Evolutionary conservation across 2,888 invertebrate species (phyloP).

Genomic region (Labia minor): DNA sequence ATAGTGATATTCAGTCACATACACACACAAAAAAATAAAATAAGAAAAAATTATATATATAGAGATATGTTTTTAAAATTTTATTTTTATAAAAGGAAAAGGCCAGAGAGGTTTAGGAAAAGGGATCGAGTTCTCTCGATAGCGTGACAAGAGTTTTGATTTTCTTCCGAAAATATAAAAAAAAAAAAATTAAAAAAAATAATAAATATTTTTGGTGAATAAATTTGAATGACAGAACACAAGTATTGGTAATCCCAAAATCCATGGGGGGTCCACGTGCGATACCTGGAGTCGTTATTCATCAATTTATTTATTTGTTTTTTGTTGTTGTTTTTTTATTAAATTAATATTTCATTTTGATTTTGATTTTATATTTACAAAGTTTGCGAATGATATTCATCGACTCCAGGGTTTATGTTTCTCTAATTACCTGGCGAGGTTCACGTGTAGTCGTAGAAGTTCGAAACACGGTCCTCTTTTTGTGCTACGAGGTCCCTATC

Average conservation of each 20-base stretch:
- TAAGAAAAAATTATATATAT: no score
- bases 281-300: not conserved
- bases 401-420: not conserved
- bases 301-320: no score
- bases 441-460: not conserved
- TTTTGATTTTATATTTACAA: not conserved
- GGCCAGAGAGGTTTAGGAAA: not conserved
- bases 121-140: not conserved
- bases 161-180: not conserved
- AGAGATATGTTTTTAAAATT: not conserved
- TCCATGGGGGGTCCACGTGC: not conserved
- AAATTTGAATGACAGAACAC: not conserved
- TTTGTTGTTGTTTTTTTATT: no score
- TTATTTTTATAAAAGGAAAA: no score
- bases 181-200: no score
- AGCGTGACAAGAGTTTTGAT: conserved; percentile 8
- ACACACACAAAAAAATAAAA: no score
- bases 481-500: conserved; percentile 3
- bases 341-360: not conserved
- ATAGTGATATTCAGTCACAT: no score
- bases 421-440: not conserved
- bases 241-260: not conserved
- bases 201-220: no score
- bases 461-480: not conserved
- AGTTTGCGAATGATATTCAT: no score